Base-by-base conservation (phyloP, 1,140 invertebrate species). In the Andrena cerasifolii region DNA sequence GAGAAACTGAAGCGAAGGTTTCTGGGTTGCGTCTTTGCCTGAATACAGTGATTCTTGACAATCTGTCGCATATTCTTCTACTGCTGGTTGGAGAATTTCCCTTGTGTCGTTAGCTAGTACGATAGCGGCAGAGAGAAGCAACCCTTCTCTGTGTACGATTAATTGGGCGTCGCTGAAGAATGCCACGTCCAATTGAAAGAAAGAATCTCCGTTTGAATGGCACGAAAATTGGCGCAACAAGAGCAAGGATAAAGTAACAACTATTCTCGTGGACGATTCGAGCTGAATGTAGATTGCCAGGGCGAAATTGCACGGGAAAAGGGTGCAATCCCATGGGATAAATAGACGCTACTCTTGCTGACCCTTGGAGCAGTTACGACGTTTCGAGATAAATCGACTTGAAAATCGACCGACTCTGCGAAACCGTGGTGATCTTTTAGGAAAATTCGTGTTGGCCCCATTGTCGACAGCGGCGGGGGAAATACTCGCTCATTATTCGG, bases 241-340 rank as follows among this genome's bases (percentile, higher is more conserved):
- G 43, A 33, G 45, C n/a, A 8, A 72, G 21, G 16, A 26, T 21
- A 53, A 58, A 56, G 47, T 47, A 79, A 31, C 45, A 74, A 80
- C 49, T 33, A 53, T 33, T 53, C 75, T 49, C 28, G 21, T 33
- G 54, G 79, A 74, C 78, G 28, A 61, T 75, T 75, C 70, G 36
- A 47, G 24, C 28, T 81, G 12, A 74, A 82, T 77, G 80, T 63
- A 82, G 80, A 82, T 82, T 82, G 79, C 61, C 28, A 56, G 70
- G 59, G 72, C 72, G 76, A 79, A 82, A 83, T 83, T 79, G 80
- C 58, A 53, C 58, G 54, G 21, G 58, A 58, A 70, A 58, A 53
- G 66, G 63, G 58, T 65, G 58, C 63, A 65, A 79, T 83, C 75
- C 80, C 82, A n/a, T 79, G 80, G 75, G 82, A 74, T 78, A 82